Conservation (phyloP, 2,797 vertebrate species). For the Hippopotamyrus pictus region DNA sequence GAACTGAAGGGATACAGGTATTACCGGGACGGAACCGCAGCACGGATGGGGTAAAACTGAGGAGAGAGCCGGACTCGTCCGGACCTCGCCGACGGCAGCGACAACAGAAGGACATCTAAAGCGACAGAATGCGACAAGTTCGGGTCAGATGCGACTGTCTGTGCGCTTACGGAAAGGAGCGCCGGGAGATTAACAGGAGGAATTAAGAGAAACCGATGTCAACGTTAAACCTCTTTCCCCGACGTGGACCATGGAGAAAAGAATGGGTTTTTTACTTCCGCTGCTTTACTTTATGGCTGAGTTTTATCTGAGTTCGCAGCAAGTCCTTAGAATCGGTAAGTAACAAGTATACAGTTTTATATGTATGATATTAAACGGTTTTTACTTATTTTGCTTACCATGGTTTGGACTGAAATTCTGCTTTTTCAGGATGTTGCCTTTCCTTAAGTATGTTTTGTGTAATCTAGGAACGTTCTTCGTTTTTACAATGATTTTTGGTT, state of each 20-base stretch:
- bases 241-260: conserved; percentile 62
- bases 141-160: conserved; percentile 49
- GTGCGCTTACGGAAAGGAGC: conserved; percentile 45
- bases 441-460: background rate
- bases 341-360: conserved; percentile 29
- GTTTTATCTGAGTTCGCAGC: conserved; percentile 72
- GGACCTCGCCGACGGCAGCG: conserved; percentile 38
- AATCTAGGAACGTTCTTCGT: background rate
- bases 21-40: conserved; percentile 34
- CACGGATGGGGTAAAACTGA: conserved; percentile 42
- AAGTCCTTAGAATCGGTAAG: conserved; percentile 94
- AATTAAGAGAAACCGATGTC: conserved; percentile 49
- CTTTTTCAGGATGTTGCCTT: background rate
- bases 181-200: conserved; percentile 53
- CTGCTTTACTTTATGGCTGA: conserved; percentile 64
- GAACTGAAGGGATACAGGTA: conserved; percentile 32
- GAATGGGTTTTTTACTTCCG: conserved; percentile 59
- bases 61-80: conserved; percentile 38
- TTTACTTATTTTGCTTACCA: background rate
- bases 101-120: conserved; percentile 22
- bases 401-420: background rate
- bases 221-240: conserved; percentile 52
- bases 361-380: background rate
- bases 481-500: background rate
- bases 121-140: conserved; percentile 53